Evolutionary conservation across 2,888 invertebrate genomes (phyloP).

Genomic region (Drosophila peninsularis): DNA sequence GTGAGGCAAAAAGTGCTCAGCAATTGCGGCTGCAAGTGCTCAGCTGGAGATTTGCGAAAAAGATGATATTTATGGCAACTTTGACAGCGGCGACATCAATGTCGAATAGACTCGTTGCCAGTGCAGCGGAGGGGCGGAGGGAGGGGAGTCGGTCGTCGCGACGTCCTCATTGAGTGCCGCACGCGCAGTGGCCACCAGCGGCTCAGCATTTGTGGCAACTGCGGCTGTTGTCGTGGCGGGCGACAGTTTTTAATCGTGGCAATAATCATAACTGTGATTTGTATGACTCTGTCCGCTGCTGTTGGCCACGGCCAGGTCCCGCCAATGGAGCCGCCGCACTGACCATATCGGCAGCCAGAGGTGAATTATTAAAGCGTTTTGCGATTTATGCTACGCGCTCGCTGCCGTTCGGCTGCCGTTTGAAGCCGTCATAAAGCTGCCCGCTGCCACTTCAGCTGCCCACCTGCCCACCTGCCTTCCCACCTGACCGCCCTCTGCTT

Average conservation of each 20-base stretch:
- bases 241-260: slow-evolving; percentile 81
- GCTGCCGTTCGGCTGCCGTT: slow-evolving; percentile 60
- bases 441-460: slow-evolving; percentile 36
- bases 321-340: slow-evolving; percentile 57
- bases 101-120: slow-evolving; percentile 73
- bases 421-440: slow-evolving; percentile 72
- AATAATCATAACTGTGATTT: slow-evolving; percentile 81
- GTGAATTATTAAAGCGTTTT: slow-evolving; percentile 78
- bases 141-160: slow-evolving; percentile 16
- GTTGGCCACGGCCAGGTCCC: slow-evolving; percentile 35
- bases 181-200: slow-evolving; percentile 75
- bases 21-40: slow-evolving; percentile 36
- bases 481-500: slow-evolving; percentile 7
- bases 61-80: slow-evolving; percentile 84
- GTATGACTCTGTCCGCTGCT: slow-evolving; percentile 73
- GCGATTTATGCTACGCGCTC: slow-evolving; percentile 77
- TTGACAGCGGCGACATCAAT: slow-evolving; percentile 76
- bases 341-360: slow-evolving; percentile 67
- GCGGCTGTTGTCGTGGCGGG: slow-evolving; percentile 50
- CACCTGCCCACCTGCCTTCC: neutral
- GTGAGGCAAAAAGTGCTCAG: slow-evolving; percentile 25
- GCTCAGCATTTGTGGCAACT: slow-evolving; percentile 17
- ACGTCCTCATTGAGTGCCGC: slow-evolving; percentile 73
- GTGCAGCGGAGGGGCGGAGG: slow-evolving; percentile 23
- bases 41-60: slow-evolving; percentile 80